Evolutionary conservation across 2,888 invertebrate genomes (phyloP).

Genomic region (Monochamus alternatus): DNA sequence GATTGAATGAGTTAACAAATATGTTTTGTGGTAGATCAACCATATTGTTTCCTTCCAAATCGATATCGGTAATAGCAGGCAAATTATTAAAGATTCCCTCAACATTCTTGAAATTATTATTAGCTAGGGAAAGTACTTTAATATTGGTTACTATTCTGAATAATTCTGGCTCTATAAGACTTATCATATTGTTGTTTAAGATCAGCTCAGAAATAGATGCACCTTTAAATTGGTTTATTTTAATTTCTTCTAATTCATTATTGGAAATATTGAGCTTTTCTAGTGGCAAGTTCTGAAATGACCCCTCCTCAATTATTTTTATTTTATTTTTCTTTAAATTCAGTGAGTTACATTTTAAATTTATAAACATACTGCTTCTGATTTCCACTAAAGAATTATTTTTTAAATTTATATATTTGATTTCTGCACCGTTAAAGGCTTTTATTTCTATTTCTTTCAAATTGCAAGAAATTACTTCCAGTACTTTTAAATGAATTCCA

Average conservation of each 20-base stretch:
- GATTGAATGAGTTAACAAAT: no score
- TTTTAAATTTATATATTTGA: not conserved
- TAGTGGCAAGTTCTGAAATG: not conserved
- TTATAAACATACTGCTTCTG: not conserved
- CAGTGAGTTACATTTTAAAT: not conserved
- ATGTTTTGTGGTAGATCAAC: no score
- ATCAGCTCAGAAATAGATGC: not conserved
- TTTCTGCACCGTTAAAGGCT: not conserved
- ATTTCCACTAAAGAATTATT: not conserved
- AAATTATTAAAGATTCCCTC: not conserved
- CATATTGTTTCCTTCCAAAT: no score
- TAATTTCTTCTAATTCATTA: conserved; percentile 11
- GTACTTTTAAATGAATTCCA: not conserved
- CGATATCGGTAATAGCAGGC: not conserved
- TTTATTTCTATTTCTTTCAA: not conserved
- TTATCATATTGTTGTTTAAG: no score
- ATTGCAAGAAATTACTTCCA: not conserved
- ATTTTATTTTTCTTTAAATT: not conserved
- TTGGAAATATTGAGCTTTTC: not conserved
- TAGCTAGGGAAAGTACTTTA: not conserved
- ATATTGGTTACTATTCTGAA: not conserved
- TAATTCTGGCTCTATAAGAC: not conserved
- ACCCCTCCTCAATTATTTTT: not conserved
- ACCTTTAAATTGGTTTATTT: not conserved
- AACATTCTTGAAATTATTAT: not conserved